Conservation (phyloP, 1,140 invertebrate genomes). For the Diorhabda elongata region DNA sequence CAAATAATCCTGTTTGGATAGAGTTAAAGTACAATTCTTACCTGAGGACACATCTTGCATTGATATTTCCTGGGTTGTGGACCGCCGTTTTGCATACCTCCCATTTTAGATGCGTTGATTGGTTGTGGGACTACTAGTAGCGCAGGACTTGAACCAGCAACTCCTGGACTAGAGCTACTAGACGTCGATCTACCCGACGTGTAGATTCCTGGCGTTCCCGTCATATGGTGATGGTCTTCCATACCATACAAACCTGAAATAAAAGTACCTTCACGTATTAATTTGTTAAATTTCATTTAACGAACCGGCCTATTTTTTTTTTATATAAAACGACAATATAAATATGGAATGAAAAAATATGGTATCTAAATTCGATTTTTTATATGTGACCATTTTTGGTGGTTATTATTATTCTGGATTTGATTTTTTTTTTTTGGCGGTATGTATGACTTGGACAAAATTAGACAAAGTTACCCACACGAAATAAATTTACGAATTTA, state of each 20-base stretch:
- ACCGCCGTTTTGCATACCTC: slow-evolving; percentile 54
- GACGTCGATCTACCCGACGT: slow-evolving; percentile 45
- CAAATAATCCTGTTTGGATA: no score
- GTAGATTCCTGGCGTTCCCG: slow-evolving; percentile 39
- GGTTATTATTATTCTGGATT: no score
- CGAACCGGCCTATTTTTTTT: no score
- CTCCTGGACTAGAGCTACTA: slow-evolving; percentile 49
- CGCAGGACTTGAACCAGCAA: slow-evolving; percentile 52
- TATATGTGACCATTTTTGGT: no score
- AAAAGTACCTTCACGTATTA: not conserved
- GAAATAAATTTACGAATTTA: no score
- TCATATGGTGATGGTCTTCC: slow-evolving; percentile 46
- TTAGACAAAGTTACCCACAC: no score
- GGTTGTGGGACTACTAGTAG: slow-evolving; percentile 89
- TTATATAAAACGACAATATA: no score
- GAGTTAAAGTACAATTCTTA: slow-evolving; percentile 52
- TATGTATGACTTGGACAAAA: no score
- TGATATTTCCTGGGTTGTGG: slow-evolving; percentile 77
- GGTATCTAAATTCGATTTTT: no score
- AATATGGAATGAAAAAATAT: no score
- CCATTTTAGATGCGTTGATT: slow-evolving; percentile 73
- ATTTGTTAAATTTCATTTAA: no score
- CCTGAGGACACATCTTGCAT: slow-evolving; percentile 98
- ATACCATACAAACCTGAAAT: slow-evolving; percentile 31
- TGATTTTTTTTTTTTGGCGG: no score